Evolutionary conservation across 2,113 vertebrate species (phyloP), one percentile per base, ranked within the genome.

Genomic region (sheep (Ovis aries)): DNA sequence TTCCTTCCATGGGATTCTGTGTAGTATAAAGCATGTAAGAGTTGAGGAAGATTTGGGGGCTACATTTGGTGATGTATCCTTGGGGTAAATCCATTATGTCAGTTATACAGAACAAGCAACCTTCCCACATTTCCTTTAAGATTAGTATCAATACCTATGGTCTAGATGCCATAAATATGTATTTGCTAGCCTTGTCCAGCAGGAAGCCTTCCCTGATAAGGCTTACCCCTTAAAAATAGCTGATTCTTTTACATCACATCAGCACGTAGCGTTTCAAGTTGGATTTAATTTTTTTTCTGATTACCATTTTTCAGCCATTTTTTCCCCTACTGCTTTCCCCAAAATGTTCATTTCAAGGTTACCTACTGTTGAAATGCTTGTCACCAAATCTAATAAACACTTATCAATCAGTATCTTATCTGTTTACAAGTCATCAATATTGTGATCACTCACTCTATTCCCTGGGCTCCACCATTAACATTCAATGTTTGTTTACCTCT

Each of bases 361-460:
- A 33, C 2, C 48, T 78, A 17, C n/a, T 60, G 85, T 90, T 10
- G 48, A 40, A 86, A 91, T 83, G 93, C 82, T 94, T 90, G 83
- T 94, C 80, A 60, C 45, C 55, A 94, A 71, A 83, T 93, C 53
- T 57, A 90, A 23, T 83, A 93, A 95, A 91, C 50, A 93, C 84
- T 91, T 62, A 85, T 74, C 91, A 82, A 33, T 95, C 88, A 94
- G 16, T 57, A 33, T 55, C 82, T 71, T 90, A 8, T 94, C 74
- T 95, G 43, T 71, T 92, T 59, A 67, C 43, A 81, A 60, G 53
- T 31, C 12, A 0, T 78, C 91, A 87, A 4, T 14, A 3, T 25
- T 50, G 45, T 33, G 81, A 93, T 91, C 11, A 50, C 31, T 74
- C 52, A 10, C 36, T 81, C 57, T 21, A 5, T 48, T 7, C 27